Evolutionary conservation across 2,888 invertebrate species (phyloP), one percentile per base, ranked within the genome.

Genomic region (Strigamia maritima): DNA sequence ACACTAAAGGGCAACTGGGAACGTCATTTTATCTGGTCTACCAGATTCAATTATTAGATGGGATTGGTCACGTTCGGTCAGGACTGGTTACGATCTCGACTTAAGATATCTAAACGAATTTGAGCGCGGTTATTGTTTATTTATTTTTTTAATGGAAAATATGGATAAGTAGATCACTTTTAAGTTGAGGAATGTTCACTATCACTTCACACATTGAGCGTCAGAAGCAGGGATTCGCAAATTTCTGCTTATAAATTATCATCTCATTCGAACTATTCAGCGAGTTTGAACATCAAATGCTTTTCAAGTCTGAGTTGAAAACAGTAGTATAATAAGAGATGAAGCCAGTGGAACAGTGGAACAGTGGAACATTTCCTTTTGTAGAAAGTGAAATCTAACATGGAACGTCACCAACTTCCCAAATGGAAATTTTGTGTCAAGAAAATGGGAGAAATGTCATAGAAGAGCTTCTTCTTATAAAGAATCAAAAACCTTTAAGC

Each of bases 321-420:
- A 49, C 49, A 49, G 49, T 49, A n/a, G 49, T 49, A 49, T 49
- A 49, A 49, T 49, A 49, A 49, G 49, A 49, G 49, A 49, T n/a
- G 49, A 49, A 49, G 49, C n/a, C 19, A 44, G 16, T 14, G 44
- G 44, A 44, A 44, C 44, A 16, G n/a, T n/a, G n/a, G n/a, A n/a
- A n/a, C n/a, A 31, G 49, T 49, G 49, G 19, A 49, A 49, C 49
- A 49, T 49, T 49, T 49, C 49, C 49, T n/a, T n/a, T n/a, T 49
- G 16, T 49, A n/a, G 49, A 49, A 49, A 49, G 49, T 3, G 49
- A 49, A 49, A n/a, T 49, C 49, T 49, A 49, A 49, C 49, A 49
- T 49, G 49, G 49, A 49, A 49, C 49, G 49, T 49, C 49, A 49
- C 49, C 49, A n/a, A 49, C 49, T 49, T 49, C 49, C 49, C 49